These are phyloP conservation scores for Tubulanus polymorphus DNA, from an alignment of 2,888 invertebrate genomes.

Conservation along the genomic window DNA sequence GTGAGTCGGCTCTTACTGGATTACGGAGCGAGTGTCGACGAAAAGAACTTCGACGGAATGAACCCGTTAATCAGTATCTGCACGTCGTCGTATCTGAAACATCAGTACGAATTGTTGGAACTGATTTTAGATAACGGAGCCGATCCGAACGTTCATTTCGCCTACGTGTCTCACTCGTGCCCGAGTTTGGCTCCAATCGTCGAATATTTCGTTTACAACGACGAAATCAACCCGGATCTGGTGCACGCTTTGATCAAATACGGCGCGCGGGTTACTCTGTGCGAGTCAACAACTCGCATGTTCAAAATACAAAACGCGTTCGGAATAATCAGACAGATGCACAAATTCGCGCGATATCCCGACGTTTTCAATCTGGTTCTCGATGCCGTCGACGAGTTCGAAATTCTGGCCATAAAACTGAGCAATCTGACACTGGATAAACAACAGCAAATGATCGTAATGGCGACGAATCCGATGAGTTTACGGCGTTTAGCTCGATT, in stretches of 20 bases:
- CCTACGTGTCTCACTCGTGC: constrained; percentile 57
- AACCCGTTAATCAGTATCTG: constrained; percentile 54
- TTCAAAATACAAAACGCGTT: constrained; percentile 63
- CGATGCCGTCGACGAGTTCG: constrained; percentile 73
- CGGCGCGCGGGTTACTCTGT: constrained; percentile 62
- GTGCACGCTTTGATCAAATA: constrained; percentile 68
- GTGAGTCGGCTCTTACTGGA: constrained; percentile 48
- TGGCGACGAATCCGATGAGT: constrained; percentile 36
- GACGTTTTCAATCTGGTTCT: constrained; percentile 64
- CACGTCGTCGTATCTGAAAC: constrained; percentile 29
- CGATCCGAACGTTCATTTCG: constrained; percentile 54
- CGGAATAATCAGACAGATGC: constrained; percentile 75
- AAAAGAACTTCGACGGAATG: constrained; percentile 49
- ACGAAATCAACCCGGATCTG: constrained; percentile 65
- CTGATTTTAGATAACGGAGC: constrained; percentile 41
- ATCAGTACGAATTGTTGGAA: constrained; percentile 34
- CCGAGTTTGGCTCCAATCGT: constrained; percentile 74
- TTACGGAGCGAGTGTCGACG: constrained; percentile 55
- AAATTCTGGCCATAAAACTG: constrained; percentile 73
- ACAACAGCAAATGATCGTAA: constrained; percentile 65
- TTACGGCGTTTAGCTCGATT: constrained; percentile 30
- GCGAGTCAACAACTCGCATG: too few relatives aligned
- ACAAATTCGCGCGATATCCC: constrained; percentile 60
- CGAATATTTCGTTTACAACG: constrained; percentile 71
- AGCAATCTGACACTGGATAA: constrained; percentile 64